Conservation (phyloP, 2,888 invertebrate genomes). For the Hermaeophaga mercurialis region DNA sequence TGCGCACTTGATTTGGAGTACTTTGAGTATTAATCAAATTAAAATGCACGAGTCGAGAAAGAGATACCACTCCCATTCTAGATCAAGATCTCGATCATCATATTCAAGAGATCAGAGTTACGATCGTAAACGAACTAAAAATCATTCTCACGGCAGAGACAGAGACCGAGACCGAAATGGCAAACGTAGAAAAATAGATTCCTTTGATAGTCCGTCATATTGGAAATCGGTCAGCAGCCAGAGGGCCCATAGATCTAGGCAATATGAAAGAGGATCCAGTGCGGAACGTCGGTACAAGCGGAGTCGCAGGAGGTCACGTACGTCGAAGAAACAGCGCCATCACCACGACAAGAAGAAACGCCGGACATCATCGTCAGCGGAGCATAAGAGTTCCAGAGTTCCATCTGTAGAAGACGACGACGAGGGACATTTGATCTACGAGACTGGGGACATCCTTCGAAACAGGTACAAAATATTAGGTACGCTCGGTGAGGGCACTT, state of each 20-base stretch:
- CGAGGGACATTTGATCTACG: conserved; percentile 99
- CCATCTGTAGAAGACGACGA: conserved; percentile 98
- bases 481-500: conserved; percentile 99
- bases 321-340: conserved; percentile 72
- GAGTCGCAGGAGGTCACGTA: conserved; percentile 82
- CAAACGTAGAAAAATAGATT: conserved; percentile 74
- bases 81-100: conserved; percentile 64
- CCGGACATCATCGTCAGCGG: conserved; percentile 59
- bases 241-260: conserved; percentile 64
- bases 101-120: conserved; percentile 63
- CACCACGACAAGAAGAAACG: conserved; percentile 46
- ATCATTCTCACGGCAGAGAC: conserved; percentile 65
- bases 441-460: conserved; percentile 97
- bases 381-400: conserved; percentile 78
- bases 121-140: conserved; percentile 70
- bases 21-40: conserved; percentile 4
- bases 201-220: conserved; percentile 62
- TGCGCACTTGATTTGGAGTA: conserved; percentile 36
- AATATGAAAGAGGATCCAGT: conserved; percentile 75
- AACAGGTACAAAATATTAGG: conserved; percentile 99
- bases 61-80: conserved; percentile 76
- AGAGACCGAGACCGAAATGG: conserved; percentile 75
- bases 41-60: conserved; percentile 79
- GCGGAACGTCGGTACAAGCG: conserved; percentile 84
- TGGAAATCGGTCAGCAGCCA: conserved; percentile 65